Evolutionary conservation across 2,113 vertebrate genomes (phyloP), one percentile per base, ranked within the genome.

Genomic region (Mionectes macconnelli): DNA sequence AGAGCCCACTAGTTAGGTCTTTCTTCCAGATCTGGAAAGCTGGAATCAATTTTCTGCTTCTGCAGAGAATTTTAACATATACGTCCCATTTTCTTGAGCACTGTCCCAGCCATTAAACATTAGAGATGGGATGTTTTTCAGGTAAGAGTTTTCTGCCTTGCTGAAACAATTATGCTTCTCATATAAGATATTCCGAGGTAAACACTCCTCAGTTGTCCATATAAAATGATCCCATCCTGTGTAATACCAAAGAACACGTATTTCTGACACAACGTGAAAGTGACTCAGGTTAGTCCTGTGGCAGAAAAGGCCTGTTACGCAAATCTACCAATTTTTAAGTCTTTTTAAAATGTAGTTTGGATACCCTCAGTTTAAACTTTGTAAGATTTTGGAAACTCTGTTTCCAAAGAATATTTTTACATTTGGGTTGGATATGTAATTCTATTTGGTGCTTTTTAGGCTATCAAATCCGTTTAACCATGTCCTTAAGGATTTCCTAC

Each of bases 241-340:
- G 28, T 28, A 45, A 45, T 3, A 50, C 6, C 40, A 60, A 84
- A 57, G 14, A 74, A 25, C 0, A 0, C 2, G 3, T 0, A 1
- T 79, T 85, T 93, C 70, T 85, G 33, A 69, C 25, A 17, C 18
- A 47, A 45, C 15, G 12, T 35, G 21, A 17, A 42, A 91, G 18
- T 25, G 52, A 27, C 47, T 85, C 39, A 22, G 31, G 44, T 30
- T 47, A 30, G 24, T 31, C 47, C 74, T 70, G 42, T 27, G 23
- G 39, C 52, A 70, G 50, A 67, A 84, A 49, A 85, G 18, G 63
- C 3, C 33, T 19, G 0, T 60, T 92, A 62, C 28, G 24, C 37
- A 44, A 60, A 88, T 60, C 22, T 18, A 17, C 40, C 37, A 40
- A 9, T 45, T 86, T 83, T 86, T 76, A 84, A 73, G 40, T 4